These are phyloP conservation scores for Portevinia maculata DNA, from an alignment of 2,888 invertebrate species.

Conservation along the genomic window DNA sequence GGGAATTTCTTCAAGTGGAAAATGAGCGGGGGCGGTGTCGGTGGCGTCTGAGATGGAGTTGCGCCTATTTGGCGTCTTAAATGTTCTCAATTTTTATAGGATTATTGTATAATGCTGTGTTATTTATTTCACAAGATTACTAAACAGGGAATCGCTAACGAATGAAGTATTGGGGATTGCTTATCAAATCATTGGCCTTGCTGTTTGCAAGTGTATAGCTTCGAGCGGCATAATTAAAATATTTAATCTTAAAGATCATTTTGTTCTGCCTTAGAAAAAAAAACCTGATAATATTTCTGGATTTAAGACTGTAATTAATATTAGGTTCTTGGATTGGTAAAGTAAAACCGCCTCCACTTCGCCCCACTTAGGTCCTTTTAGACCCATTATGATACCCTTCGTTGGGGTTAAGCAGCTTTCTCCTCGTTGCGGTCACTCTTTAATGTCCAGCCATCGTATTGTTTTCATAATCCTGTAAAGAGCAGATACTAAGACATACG, in stretches of 20 bases:
- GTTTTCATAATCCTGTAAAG: too few relatives aligned
- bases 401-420: too few relatives aligned
- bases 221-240: background rate
- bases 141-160: conserved; percentile 11
- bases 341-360: too few relatives aligned
- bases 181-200: conserved; percentile 40
- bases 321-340: too few relatives aligned
- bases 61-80: conserved; percentile 62
- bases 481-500: too few relatives aligned
- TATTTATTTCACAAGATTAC: conserved; percentile 51
- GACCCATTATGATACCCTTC: too few relatives aligned
- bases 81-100: conserved; percentile 57
- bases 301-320: background rate
- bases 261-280: too few relatives aligned
- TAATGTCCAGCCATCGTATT: too few relatives aligned
- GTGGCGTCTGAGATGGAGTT: conserved; percentile 15
- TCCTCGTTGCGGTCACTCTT: too few relatives aligned
- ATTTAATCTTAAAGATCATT: conserved; percentile 7
- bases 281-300: background rate
- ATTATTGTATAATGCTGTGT: conserved; percentile 59
- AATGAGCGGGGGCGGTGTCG: conserved; percentile 12
- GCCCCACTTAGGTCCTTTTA: too few relatives aligned
- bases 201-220: background rate
- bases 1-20: conserved; percentile 55
- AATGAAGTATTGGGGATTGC: conserved; percentile 18